A percentile compares a stretch with the other conserved stretches of the same genome.
phyloP scores from a whole-genome alignment of 2,113 vertebrate genomes.

The Dissostichus mawsoni region DNA sequence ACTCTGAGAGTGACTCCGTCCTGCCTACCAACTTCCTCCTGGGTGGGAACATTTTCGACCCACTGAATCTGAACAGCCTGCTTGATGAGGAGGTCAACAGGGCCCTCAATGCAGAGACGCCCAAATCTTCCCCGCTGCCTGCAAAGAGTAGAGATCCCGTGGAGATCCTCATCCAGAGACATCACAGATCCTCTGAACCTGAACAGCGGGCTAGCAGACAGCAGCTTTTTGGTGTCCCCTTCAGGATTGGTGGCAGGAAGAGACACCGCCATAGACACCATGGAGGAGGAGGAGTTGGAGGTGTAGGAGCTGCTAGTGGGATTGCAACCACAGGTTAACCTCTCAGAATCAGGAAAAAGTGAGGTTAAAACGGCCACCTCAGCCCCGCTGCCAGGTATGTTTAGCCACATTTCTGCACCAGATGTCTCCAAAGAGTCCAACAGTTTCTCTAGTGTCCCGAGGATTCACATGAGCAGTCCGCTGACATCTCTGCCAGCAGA shows the following conservation, averaged over 20 bases:
- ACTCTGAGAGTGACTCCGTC: conserved; percentile 92
- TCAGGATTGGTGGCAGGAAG: conserved; percentile 86
- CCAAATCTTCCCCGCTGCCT: conserved; percentile 93
- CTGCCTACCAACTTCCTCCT: conserved; percentile 93
- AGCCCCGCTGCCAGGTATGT: conserved; percentile 15
- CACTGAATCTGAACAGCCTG: conserved; percentile 94
- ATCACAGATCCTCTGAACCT: conserved; percentile 95
- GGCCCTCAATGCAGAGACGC: conserved; percentile 93
- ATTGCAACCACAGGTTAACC: conserved; percentile 64
- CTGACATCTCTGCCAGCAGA: conserved; percentile 81
- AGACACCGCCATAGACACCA: conserved; percentile 89
- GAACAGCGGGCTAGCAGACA: conserved; percentile 85
- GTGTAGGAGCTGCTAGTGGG: conserved; percentile 43
- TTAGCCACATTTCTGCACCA: conserved; percentile 58
- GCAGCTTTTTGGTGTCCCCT: conserved; percentile 84
- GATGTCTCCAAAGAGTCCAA: conserved; percentile 82
- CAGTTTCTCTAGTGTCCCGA: conserved; percentile 57
- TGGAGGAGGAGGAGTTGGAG: conserved; percentile 69
- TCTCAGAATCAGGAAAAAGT: conserved; percentile 68
- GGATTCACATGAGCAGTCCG: conserved; percentile 79
- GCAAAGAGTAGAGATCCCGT: conserved; percentile 91
- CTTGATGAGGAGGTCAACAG: conserved; percentile 93
- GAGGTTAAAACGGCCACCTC: conserved; percentile 62
- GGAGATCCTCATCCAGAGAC: conserved; percentile 93
- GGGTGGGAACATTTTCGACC: conserved; percentile 95